Evolutionary conservation across 2,797 vertebrate species (phyloP).

Genomic region (Vireo griseus): DNA sequence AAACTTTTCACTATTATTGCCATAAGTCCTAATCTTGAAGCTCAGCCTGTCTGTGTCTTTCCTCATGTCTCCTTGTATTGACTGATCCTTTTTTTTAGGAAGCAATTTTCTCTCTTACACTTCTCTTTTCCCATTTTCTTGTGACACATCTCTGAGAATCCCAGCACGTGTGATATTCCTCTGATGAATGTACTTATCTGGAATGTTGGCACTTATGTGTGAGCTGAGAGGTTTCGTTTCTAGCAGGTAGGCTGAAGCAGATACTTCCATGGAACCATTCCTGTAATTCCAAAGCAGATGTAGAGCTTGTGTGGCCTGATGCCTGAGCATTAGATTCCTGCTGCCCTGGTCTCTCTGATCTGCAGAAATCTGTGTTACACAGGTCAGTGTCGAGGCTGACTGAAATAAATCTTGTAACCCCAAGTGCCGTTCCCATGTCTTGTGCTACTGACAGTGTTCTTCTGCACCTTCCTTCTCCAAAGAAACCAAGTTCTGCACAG

Average conservation of each 20-base stretch:
- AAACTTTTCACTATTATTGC: not conserved
- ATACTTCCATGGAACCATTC: not conserved
- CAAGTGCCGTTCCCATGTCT: not conserved
- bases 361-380: not conserved
- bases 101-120: not conserved
- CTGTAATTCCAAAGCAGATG: not conserved
- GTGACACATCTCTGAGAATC: not conserved
- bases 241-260: not conserved
- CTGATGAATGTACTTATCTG: not conserved
- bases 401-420: not conserved
- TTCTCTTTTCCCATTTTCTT: not conserved
- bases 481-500: not conserved
- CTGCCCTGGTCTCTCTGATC: not conserved
- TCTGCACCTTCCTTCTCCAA: not conserved
- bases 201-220: fast-evolving
- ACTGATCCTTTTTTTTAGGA: not conserved
- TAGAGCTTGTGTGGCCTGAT: not conserved
- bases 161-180: not conserved
- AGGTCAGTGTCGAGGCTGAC: not conserved
- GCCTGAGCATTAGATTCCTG: not conserved
- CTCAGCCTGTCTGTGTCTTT: not conserved
- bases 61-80: not conserved
- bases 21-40: not conserved
- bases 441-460: not conserved
- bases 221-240: fast-evolving